Conservation (phyloP, 2,888 invertebrate genomes). For the Drosophila cracens region DNA sequence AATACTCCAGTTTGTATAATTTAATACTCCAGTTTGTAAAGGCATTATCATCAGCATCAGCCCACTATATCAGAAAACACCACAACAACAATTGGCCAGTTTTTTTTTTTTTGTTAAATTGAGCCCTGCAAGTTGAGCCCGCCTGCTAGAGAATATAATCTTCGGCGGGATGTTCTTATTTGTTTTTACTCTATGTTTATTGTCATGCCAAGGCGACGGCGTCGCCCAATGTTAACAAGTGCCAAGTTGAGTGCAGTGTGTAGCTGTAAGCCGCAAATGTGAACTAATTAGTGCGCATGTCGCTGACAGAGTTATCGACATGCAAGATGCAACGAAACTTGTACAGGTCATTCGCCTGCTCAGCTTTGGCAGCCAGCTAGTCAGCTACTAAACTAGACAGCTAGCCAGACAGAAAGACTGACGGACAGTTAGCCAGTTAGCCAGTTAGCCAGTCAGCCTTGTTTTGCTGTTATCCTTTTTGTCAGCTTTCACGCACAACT, state of each 20-base stretch:
- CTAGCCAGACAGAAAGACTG: not conserved
- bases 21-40: not conserved
- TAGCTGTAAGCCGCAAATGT: slow-evolving; percentile 65
- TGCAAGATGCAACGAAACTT: slow-evolving; percentile 48
- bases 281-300: slow-evolving; percentile 80
- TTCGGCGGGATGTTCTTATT: not conserved
- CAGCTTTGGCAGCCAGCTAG: slow-evolving; percentile 8
- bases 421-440: slow-evolving; percentile 1
- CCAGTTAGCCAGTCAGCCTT: not conserved
- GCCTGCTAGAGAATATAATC: not conserved
- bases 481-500: slow-evolving; percentile 64
- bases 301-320: slow-evolving; percentile 70
- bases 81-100: not conserved
- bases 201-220: slow-evolving; percentile 29
- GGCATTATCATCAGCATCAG: not conserved
- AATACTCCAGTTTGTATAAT: not conserved
- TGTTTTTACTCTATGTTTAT: not conserved
- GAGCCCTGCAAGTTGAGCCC: not conserved
- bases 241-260: slow-evolving; percentile 64
- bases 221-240: slow-evolving; percentile 67
- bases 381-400: slow-evolving; percentile 6
- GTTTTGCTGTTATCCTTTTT: slow-evolving; percentile 57
- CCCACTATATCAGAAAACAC: not conserved
- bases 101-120: not conserved
- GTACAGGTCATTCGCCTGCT: slow-evolving; percentile 62